Evolutionary conservation across 2,797 vertebrate species (phyloP), one percentile per base, ranked within the genome.

Genomic region (Chelon labrosus): DNA sequence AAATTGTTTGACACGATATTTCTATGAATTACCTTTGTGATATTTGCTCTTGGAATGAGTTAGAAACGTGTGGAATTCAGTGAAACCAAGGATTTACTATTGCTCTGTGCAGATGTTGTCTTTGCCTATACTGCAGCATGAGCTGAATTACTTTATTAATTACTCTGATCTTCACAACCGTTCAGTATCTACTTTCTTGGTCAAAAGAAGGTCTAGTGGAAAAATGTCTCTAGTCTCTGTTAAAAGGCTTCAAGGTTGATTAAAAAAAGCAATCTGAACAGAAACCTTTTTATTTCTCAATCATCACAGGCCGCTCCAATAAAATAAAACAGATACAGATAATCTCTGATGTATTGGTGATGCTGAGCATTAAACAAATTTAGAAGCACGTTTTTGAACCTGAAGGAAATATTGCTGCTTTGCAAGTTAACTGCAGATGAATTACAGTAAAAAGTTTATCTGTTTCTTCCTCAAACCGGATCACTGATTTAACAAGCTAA

Each of bases 21-120:
- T 80, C 69, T 86, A 80, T 66, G 65, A 79, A 86, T 73, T 64
- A 86, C 77, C 77, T 88, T 89, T 91, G 84, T 91, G 81, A 86
- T 88, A 79, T 68, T 83, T 77, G 85, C 82, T 81, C 82, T 75
- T 82, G 66, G 65, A 61, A 50, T 46, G 61, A 77, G 73, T 70
- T 68, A 65, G 59, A 50, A 73, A 70, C 39, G 20, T 58, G 13
- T 38, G 44, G 50, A 62, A 47, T 14, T 51, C 63, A 65, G 65
- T 71, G 39, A 66, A 68, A 70, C 46, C 79, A 77, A 64, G 66
- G 75, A 59, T 67, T 74, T 42, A 69, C 58, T 75, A 63, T 73
- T 80, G 59, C 65, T 74, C 37, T 66, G 44, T 77, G 75, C 75
- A 79, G 56, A 59, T 4, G 25, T 27, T 77, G 53, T 22, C 27